Percentiles rank a stretch among this genome's conserved stretches.
Conservation (phyloP, 2,888 invertebrate species). For the Opisthograptis luteolata region DNA sequence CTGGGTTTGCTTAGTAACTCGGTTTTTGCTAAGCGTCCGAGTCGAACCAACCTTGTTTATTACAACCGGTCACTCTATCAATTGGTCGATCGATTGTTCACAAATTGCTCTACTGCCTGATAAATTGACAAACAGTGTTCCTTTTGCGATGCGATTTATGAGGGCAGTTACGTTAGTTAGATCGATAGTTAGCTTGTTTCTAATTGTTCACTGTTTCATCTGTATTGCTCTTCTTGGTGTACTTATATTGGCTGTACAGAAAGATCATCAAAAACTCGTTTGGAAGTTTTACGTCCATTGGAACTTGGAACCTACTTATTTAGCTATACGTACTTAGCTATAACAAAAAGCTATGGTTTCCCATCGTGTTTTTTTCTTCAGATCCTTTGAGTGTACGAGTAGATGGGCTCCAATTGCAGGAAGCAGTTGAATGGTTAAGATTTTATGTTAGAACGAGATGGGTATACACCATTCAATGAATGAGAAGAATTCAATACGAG, state of each 20-base stretch:
- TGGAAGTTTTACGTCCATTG: background rate
- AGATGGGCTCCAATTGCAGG: conserved; percentile 33
- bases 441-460: conserved; percentile 31
- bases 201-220: background rate
- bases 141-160: conserved; percentile 22
- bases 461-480: conserved; percentile 20
- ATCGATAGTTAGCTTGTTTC: conserved; percentile 8
- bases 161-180: conserved; percentile 26
- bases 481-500: conserved; percentile 20
- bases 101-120: conserved; percentile 17
- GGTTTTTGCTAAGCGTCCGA: conserved; percentile 19
- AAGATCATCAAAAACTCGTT: background rate
- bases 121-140: conserved; percentile 13
- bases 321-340: too few species aligned
- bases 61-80: conserved; percentile 12
- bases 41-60: conserved; percentile 12
- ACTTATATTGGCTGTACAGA: too few species aligned
- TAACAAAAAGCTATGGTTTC: conserved; percentile 20
- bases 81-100: conserved; percentile 26
- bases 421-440: conserved; percentile 34
- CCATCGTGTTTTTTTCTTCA: conserved; percentile 22
- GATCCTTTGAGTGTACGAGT: conserved; percentile 25
- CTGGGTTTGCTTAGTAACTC: conserved; percentile 24
- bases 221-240: background rate
- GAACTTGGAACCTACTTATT: too few species aligned